Conservation (phyloP, 1,140 invertebrate genomes). For the Sminthurinus signatus region DNA sequence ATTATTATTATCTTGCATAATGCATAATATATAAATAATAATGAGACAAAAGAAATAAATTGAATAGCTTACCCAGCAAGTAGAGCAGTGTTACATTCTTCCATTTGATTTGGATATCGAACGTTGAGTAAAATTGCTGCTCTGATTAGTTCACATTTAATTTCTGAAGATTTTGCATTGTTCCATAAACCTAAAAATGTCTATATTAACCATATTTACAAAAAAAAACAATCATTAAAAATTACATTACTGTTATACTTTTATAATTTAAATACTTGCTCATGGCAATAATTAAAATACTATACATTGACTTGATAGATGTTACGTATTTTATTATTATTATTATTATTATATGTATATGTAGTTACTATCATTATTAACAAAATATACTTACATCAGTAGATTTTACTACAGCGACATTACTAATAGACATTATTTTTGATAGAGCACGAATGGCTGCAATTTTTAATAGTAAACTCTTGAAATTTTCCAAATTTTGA, state of each 20-base stretch:
- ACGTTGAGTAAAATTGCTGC: constrained; percentile 23
- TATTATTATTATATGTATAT: no score
- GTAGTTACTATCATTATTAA: constrained; percentile 2
- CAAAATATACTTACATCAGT: constrained; percentile 16
- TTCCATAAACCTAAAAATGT: constrained; percentile 24
- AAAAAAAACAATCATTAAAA: no score
- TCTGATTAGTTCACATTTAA: constrained; percentile 30
- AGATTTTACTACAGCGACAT: neutral
- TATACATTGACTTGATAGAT: no score
- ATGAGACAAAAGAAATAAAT: neutral
- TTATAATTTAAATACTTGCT: no score
- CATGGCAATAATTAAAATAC: no score
- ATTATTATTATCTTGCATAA: no score
- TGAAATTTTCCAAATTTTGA: neutral
- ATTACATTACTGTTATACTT: no score
- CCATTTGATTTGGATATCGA: constrained; percentile 37
- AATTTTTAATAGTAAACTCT: constrained; percentile 26
- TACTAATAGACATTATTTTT: constrained; percentile 28
- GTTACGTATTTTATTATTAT: no score
- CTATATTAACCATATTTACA: neutral
- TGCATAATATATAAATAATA: neutral
- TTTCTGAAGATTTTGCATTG: constrained; percentile 5
- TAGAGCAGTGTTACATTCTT: constrained; percentile 23
- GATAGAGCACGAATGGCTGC: constrained; percentile 21
- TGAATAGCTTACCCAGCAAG: constrained; percentile 6